These are phyloP conservation scores for Nylanderia fulva DNA, from an alignment of 1,140 invertebrate species.

Conservation along the genomic window DNA sequence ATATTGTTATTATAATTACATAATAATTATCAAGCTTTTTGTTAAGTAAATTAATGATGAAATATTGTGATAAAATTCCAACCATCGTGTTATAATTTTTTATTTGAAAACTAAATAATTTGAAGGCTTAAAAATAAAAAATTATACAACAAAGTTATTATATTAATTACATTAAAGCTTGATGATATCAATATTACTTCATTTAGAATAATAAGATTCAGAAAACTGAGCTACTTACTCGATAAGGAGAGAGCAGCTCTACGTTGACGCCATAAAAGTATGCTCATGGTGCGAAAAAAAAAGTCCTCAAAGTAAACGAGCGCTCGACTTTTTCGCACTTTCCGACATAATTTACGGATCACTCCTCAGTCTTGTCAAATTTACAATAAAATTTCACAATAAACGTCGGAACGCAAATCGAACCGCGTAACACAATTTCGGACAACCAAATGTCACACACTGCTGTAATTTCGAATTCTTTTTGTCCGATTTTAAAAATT, in stretches of 20 bases:
- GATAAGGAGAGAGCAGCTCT: slow-evolving; percentile 65
- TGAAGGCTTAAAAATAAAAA: neutral
- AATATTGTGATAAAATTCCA: neutral
- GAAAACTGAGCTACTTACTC: slow-evolving; percentile 70
- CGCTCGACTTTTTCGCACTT: neutral
- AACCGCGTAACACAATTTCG: neutral
- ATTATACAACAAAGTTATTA: neutral
- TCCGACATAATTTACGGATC: neutral
- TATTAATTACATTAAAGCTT: neutral
- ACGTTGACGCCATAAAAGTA: slow-evolving; percentile 79
- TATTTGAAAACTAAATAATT: neutral
- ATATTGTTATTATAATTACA: slow-evolving; percentile 6
- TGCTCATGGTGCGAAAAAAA: slow-evolving; percentile 69
- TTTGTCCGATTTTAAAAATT: too few relatives aligned
- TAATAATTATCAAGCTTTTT: neutral
- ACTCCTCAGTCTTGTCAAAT: neutral
- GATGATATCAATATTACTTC: neutral
- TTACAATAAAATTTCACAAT: neutral
- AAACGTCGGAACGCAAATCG: neutral
- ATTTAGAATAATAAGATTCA: neutral
- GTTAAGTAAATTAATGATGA: too few relatives aligned
- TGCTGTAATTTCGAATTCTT: neutral
- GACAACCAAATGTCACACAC: neutral
- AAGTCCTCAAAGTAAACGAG: slow-evolving; percentile 15
- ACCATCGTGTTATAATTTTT: neutral